Base-by-base conservation (phyloP, 2,888 invertebrate genomes). In the Plusia festucae region DNA sequence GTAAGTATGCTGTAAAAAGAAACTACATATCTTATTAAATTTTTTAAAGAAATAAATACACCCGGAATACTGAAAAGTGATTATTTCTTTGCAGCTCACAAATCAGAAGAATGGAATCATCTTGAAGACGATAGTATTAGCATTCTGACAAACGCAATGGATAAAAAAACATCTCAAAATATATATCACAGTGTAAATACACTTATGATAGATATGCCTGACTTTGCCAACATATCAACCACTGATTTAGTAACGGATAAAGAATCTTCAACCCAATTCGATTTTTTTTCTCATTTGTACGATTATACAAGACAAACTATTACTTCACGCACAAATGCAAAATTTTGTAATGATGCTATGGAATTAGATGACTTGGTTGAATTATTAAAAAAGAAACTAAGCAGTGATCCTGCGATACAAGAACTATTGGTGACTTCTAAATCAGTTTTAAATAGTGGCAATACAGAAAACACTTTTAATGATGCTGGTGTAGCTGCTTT, bases 291-390 rank as follows among this genome's bases (percentile, higher is more conserved):
- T 18, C 85, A 91, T 78, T 77, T 89, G 18, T 85, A 88, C 72
- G 85, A 89, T 55, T 82, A 85, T 57, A 87, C 85, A 44, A 84
- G 70, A 54, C 82, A 83, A 65, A 55, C 77, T 6, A 68, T 84
- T 53, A 84, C 82, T 16, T 53, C 79, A 60, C 77, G 75, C 5
- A 80, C 85, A 2, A 66, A 73, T 32, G 80, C 79, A 68, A 77
- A 82, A 49, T 72, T 81, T 67, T 94, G 94, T 71, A 90, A 90
- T 82, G 88, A 91, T 64, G 64, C 81, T 5, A 73, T 91, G 55
- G 88, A 85, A 15, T 84, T 94, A 2, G 93, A 94, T 30, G 90
- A 92, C 60, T 89, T 95, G 62, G 83, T 94, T 30, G 88, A 93
- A 69, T 71, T 94, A 67, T 71, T 95, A 6, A 94, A 90, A 77